These are phyloP conservation scores for Vanacampus margaritifer DNA, from an alignment of 2,113 vertebrate species.

Conservation along the genomic window DNA sequence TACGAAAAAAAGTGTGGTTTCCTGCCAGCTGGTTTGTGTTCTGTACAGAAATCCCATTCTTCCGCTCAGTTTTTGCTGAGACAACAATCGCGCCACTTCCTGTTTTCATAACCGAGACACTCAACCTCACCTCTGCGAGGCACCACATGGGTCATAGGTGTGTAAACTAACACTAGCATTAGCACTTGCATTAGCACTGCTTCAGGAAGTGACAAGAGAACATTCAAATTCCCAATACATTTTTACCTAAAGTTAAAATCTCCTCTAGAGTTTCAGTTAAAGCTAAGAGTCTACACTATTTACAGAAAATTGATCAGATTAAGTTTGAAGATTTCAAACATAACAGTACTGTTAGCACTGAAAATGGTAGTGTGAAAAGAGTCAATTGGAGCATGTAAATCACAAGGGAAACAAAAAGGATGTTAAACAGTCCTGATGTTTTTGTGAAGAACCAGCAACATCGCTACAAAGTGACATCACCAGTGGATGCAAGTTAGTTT, in stretches of 20 bases:
- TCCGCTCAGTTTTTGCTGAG: constrained; percentile 75
- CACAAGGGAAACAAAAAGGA: no score
- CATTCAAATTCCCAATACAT: background rate
- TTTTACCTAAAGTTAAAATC: background rate
- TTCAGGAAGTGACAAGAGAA: background rate
- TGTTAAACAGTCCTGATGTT: no score
- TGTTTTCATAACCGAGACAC: constrained; percentile 67
- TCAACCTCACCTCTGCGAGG: constrained; percentile 38
- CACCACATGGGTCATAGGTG: constrained; percentile 3
- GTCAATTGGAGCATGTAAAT: no score
- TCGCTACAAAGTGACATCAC: background rate
- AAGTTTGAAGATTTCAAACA: no score
- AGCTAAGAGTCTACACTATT: background rate
- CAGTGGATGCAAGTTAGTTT: no score
- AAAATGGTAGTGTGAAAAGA: background rate
- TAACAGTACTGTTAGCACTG: no score
- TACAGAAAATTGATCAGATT: no score
- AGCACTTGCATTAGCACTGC: background rate
- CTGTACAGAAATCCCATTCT: constrained; percentile 71
- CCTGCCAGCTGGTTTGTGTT: constrained; percentile 80
- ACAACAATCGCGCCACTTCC: constrained; percentile 69
- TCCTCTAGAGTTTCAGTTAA: background rate
- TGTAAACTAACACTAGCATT: constrained; percentile 10
- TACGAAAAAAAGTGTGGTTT: constrained; percentile 66
- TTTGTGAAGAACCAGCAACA: no score